Percentiles rank a stretch among this genome's conserved stretches.
Evolutionary conservation across 2,888 invertebrate genomes (phyloP).

Genomic region (Aricia artaxerxes): DNA sequence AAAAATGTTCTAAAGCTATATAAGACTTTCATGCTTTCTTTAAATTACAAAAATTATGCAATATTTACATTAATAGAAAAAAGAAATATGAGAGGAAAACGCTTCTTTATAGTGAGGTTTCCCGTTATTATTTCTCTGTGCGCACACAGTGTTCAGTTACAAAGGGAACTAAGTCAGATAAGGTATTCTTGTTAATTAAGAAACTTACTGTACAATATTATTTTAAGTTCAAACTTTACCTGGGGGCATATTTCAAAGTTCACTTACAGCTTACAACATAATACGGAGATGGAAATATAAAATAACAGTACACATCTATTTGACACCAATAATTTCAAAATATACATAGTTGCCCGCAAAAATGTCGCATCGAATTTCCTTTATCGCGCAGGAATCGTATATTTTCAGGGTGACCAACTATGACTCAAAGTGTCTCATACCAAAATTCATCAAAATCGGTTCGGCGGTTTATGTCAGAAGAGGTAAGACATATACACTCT

Average conservation of each 20-base stretch:
- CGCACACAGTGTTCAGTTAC: not conserved
- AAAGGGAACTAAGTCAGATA: slow-evolving; percentile 8
- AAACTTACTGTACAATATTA: slow-evolving; percentile 28
- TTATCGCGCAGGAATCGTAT: no score
- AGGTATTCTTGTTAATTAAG: slow-evolving; percentile 25
- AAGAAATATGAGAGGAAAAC: not conserved
- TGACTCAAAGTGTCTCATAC: not conserved
- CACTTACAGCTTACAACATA: no score
- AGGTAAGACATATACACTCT: not conserved
- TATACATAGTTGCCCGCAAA: no score
- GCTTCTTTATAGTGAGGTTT: not conserved
- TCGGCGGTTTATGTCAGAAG: no score
- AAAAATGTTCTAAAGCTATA: no score
- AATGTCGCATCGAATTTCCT: no score
- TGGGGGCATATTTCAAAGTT: slow-evolving; percentile 1
- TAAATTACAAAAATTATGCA: not conserved
- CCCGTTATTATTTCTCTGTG: slow-evolving; percentile 11
- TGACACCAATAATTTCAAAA: not conserved
- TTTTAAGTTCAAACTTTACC: slow-evolving; percentile 18
- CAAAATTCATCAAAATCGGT: not conserved
- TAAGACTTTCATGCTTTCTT: not conserved
- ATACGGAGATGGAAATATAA: not conserved
- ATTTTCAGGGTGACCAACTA: no score
- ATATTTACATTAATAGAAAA: not conserved
- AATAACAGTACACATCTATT: not conserved